Evolutionary conservation across 2,113 vertebrate species (phyloP).

Genomic region (Serinus canaria): DNA sequence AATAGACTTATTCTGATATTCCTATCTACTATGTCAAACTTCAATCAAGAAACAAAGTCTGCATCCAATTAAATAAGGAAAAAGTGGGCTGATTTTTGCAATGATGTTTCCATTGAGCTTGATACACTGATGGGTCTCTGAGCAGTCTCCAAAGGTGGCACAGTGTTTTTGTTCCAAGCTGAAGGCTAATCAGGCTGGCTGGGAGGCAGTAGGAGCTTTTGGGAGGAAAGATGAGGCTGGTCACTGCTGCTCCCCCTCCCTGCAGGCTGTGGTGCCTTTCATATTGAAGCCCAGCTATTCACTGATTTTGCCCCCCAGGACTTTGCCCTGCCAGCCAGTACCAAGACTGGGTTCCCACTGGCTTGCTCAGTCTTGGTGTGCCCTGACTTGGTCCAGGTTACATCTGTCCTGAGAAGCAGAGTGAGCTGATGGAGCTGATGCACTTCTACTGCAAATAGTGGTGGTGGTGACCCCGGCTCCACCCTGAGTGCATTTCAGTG

Average conservation of each 20-base stretch:
- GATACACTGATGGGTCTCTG: background rate
- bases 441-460: background rate
- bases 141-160: background rate
- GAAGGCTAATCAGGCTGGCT: background rate
- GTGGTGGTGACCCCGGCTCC: background rate
- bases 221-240: background rate
- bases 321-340: accelerated
- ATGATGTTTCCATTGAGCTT: background rate
- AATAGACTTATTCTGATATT: background rate
- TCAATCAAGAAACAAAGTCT: background rate
- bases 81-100: background rate
- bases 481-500: background rate
- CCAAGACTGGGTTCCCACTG: background rate
- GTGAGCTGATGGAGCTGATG: background rate
- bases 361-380: background rate
- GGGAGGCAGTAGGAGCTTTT: background rate
- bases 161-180: background rate
- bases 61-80: background rate
- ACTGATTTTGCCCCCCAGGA: background rate
- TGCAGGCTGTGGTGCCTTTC: background rate
- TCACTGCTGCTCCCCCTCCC: background rate
- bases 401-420: background rate
- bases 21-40: background rate
- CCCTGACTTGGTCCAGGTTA: background rate
- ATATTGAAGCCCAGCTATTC: background rate